Evolutionary conservation across 2,797 vertebrate species (phyloP).

Genomic region (Oophaga sylvatica): DNA sequence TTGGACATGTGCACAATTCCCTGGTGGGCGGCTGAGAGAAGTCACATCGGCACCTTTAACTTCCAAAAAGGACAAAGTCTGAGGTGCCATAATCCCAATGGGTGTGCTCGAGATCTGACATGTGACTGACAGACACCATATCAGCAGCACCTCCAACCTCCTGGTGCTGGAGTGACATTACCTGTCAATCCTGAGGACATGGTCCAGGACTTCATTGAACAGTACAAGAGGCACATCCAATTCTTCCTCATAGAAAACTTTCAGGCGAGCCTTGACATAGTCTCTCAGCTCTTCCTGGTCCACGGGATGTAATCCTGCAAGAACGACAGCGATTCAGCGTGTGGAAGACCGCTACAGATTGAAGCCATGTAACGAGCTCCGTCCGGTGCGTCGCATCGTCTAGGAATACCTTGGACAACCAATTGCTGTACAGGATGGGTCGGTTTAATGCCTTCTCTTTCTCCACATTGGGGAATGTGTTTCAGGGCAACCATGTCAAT

Average conservation of each 20-base stretch:
- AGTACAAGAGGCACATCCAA: conserved; percentile 96
- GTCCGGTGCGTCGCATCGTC: not conserved
- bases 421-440: conserved; percentile 98
- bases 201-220: conserved; percentile 97
- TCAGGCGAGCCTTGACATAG: conserved; percentile 97
- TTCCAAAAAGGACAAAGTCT: too few species aligned
- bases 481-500: conserved; percentile 94
- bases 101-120: too few species aligned
- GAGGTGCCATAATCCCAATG: too few species aligned
- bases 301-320: conserved; percentile 94
- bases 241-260: conserved; percentile 98
- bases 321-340: not conserved
- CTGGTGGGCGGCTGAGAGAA: too few species aligned
- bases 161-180: conserved; percentile 62
- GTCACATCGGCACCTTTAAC: too few species aligned
- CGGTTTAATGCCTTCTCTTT: conserved; percentile 91
- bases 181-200: conserved; percentile 96
- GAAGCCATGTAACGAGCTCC: not conserved
- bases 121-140: too few species aligned
- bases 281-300: conserved; percentile 97
- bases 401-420: conserved; percentile 94
- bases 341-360: not conserved
- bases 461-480: conserved; percentile 97
- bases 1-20: too few species aligned
- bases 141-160: not conserved